Base-by-base conservation (phyloP, 1,140 invertebrate genomes). In the Vanessa tameamea region DNA sequence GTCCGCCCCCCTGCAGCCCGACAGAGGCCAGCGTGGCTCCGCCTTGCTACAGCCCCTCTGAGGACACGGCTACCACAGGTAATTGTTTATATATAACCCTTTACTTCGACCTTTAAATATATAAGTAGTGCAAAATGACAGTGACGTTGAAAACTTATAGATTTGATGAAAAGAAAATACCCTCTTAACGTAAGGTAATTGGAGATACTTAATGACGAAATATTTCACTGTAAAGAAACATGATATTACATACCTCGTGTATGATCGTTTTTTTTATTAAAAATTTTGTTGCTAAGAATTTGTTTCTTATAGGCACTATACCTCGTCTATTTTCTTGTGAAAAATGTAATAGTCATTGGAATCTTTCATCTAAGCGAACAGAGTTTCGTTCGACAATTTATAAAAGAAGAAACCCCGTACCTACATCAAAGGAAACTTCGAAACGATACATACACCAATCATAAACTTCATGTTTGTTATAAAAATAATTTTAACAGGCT, bases 1-100 rank as follows among this genome's bases (percentile, higher is more conserved):
- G 80, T 47, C 82, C 83, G 53, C 82, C 83, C 23, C 86, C 82
- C n/a, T 80, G 83, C 75, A 90, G 88, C 69, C 87, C 87, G 55
- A 87, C 87, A 7, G 88, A 88, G 67, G 85, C 85, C 61, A 78
- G 78, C 78, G 85, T 87, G 51, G 87, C 87, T 23, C 86, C 87
- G 55, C 85, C 85, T 4, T 88, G 82, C 82, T 85, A 90, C 84
- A 88, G 82, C 75, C 87, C 87, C 1, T 64, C 76, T 20, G 80
- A 84, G 66, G 72, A 86, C 55, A 73, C 83, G 5, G 83, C 81
- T 16, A 69, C 81, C 57, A 84, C 84, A 77, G 87, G 85, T 88
- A 81, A 76, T 65, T 43, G 0, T 43, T 0, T 43, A 5, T 7
- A 37, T 5, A 4, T 1, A 37, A 37, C 3, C 20, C 1, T 43